Evolutionary conservation across 1,140 invertebrate species (phyloP).

Genomic region (Drosophila virilis): DNA sequence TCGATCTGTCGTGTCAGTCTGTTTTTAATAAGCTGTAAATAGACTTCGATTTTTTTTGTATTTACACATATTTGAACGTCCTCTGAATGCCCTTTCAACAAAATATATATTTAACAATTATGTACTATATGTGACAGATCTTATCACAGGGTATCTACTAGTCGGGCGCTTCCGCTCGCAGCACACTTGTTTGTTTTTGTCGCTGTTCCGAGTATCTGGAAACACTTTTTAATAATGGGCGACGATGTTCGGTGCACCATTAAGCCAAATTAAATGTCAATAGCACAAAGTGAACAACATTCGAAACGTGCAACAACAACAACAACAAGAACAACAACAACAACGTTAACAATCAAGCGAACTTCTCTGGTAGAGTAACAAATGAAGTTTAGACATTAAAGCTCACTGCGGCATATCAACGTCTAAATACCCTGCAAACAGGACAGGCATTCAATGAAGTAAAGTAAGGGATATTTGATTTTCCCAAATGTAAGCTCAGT

Average conservation of each 20-base stretch:
- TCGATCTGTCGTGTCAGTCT: no score
- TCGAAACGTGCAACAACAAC: slow-evolving; percentile 1
- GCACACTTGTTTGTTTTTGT: not conserved
- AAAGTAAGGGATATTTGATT: no score
- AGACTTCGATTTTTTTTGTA: no score
- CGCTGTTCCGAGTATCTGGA: slow-evolving; percentile 25
- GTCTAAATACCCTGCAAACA: not conserved
- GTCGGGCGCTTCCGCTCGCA: not conserved
- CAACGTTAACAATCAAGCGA: slow-evolving; percentile 3
- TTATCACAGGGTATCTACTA: not conserved
- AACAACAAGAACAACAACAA: slow-evolving; percentile 2
- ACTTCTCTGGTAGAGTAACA: not conserved
- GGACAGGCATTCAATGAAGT: no score
- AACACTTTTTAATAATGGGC: slow-evolving; percentile 36
- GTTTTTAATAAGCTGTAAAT: no score
- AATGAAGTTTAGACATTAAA: slow-evolving; percentile 20
- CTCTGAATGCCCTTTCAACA: no score
- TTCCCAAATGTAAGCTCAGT: no score
- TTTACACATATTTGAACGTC: no score
- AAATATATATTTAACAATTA: no score
- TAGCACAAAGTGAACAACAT: slow-evolving; percentile 33
- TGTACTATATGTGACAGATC: not conserved
- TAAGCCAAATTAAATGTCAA: slow-evolving; percentile 78
- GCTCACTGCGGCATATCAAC: not conserved
- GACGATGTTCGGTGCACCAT: slow-evolving; percentile 60